These are phyloP conservation scores for Geothlypis trichas DNA, from an alignment of 2,113 vertebrate species.

Conservation along the genomic window DNA sequence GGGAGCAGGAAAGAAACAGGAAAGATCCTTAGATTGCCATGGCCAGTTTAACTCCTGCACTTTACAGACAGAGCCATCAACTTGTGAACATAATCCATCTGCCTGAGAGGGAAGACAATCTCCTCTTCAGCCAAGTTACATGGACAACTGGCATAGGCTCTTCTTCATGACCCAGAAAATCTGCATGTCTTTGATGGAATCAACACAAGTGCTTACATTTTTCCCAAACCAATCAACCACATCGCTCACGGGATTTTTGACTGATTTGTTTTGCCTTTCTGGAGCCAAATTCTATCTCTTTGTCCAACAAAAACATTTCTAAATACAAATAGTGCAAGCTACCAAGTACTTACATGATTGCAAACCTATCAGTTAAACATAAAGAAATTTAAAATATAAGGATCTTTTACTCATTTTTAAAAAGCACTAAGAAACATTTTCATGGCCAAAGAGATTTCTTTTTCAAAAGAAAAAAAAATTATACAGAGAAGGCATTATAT, in stretches of 20 bases:
- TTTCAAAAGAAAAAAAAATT: background rate
- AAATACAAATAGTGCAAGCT: background rate
- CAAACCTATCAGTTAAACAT: background rate
- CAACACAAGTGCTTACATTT: background rate
- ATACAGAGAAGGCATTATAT: background rate
- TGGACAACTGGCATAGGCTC: background rate
- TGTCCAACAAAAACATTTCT: background rate
- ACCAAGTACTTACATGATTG: background rate
- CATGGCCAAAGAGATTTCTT: rapidly evolving
- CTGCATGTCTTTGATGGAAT: background rate
- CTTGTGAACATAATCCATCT: background rate
- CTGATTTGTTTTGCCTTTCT: background rate
- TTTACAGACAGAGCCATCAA: background rate
- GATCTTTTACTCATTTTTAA: background rate
- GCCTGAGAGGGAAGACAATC: background rate
- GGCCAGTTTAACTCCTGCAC: background rate
- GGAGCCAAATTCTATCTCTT: background rate
- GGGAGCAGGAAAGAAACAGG: background rate
- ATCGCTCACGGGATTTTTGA: background rate
- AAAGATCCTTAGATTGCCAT: background rate
- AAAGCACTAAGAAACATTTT: background rate
- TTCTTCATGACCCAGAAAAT: background rate
- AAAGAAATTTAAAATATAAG: background rate
- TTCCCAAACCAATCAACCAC: background rate
- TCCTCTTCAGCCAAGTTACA: background rate